phyloP scores from a whole-genome alignment of 2,113 vertebrate genomes.

The Trinectes maculatus region DNA sequence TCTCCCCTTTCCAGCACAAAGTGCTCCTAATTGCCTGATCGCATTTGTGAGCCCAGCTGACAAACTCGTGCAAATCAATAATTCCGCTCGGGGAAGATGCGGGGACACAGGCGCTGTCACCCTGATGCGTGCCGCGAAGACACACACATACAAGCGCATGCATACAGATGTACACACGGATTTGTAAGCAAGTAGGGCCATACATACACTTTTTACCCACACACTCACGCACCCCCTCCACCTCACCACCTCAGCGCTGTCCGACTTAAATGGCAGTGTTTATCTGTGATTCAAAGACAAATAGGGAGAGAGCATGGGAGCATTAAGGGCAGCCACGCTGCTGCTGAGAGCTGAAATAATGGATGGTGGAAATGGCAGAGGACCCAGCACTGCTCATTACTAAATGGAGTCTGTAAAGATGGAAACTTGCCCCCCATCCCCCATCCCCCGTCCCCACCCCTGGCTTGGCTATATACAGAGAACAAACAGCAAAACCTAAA shows the following conservation, averaged over 20 bases:
- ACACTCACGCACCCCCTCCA: slow-evolving; percentile 3
- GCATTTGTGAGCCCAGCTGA: slow-evolving; percentile 76
- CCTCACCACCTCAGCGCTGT: slow-evolving; percentile 39
- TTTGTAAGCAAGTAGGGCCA: slow-evolving; percentile 17
- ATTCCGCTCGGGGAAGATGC: slow-evolving; percentile 65
- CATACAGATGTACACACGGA: slow-evolving; percentile 48
- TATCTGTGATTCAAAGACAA: slow-evolving; percentile 75
- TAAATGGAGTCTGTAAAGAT: slow-evolving; percentile 67
- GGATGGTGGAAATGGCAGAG: slow-evolving; percentile 72
- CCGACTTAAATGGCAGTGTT: slow-evolving; percentile 74
- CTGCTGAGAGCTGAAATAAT: slow-evolving; percentile 73
- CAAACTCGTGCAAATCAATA: slow-evolving; percentile 82
- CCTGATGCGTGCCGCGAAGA: slow-evolving; percentile 27
- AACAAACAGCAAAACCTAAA: slow-evolving; percentile 39
- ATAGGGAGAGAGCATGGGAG: slow-evolving; percentile 66
- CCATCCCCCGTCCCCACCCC: no score
- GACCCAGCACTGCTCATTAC: slow-evolving; percentile 72
- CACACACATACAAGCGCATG: slow-evolving; percentile 21
- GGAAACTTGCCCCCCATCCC: slow-evolving; percentile 47
- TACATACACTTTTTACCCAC: slow-evolving; percentile 7
- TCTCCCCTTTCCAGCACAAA: slow-evolving; percentile 73
- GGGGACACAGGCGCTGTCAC: slow-evolving; percentile 45
- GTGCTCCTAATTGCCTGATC: slow-evolving; percentile 80
- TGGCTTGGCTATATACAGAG: slow-evolving; percentile 35
- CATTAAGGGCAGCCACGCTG: slow-evolving; percentile 65